Conservation (phyloP, 2,113 vertebrate species). For the Bombycilla garrulus region DNA sequence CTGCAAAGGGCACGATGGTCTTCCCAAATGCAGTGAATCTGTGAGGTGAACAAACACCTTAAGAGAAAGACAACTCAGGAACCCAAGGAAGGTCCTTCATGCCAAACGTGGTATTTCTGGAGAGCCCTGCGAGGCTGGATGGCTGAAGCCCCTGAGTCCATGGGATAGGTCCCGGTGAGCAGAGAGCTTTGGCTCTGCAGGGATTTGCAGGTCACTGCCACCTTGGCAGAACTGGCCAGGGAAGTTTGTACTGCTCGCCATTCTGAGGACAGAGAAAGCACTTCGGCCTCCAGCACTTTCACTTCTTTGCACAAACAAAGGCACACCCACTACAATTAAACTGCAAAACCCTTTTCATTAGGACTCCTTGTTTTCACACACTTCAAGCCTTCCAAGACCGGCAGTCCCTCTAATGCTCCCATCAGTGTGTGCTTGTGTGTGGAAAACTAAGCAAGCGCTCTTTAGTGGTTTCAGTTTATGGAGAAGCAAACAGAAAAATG, state of each 20-base stretch:
- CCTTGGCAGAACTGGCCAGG: conserved; percentile 12
- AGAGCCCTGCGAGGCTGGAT: fast-evolving
- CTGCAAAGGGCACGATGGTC: fast-evolving
- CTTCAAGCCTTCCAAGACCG: not conserved
- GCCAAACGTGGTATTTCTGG: not conserved
- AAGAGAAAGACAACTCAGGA: not conserved
- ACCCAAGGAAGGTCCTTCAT: not conserved
- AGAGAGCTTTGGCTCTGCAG: not conserved
- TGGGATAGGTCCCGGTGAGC: not conserved
- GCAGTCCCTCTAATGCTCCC: not conserved
- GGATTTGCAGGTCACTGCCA: not conserved
- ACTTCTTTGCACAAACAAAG: conserved; percentile 44
- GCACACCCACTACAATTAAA: conserved; percentile 49
- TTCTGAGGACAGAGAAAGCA: not conserved
- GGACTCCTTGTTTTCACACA: conserved; percentile 8
- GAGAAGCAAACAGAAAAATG: conserved; percentile 5
- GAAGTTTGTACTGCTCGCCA: not conserved
- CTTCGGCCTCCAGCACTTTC: conserved; percentile 38
- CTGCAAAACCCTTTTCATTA: conserved; percentile 34
- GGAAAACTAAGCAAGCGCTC: not conserved
- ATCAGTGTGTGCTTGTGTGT: not conserved
- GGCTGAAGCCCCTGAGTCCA: not conserved
- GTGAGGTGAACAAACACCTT: not conserved
- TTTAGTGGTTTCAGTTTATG: not conserved
- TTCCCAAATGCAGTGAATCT: not conserved